Evolutionary conservation across 1,140 invertebrate genomes (phyloP).

Genomic region (Drosophila bipectinata): DNA sequence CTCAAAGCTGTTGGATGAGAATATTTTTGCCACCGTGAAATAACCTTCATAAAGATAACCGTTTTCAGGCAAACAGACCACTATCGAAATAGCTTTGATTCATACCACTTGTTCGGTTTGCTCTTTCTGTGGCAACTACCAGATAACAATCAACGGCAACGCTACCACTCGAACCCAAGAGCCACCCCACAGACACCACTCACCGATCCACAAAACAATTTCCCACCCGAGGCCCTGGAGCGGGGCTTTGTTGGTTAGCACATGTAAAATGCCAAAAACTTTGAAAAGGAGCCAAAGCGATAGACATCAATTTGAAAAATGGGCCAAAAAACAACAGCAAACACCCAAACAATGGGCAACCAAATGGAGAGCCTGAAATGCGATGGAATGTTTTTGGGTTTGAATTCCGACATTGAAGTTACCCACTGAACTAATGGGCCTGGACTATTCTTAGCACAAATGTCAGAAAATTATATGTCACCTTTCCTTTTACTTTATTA

Average conservation of each 20-base stretch:
- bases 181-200: constrained; percentile 6
- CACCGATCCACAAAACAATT: constrained; percentile 28
- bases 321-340: constrained; percentile 30
- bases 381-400: not conserved
- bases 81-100: constrained; percentile 47
- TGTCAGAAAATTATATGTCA: not conserved
- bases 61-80: constrained; percentile 26
- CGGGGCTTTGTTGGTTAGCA: constrained; percentile 61
- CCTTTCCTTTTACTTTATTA: not conserved
- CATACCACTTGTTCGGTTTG: constrained; percentile 39
- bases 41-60: constrained; percentile 14
- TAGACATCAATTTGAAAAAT: constrained; percentile 79
- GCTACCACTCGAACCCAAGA: constrained; percentile 31
- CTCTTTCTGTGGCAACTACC: constrained; percentile 29
- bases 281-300: constrained; percentile 72
- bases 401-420: constrained; percentile 2
- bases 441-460: not conserved
- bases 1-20: not conserved
- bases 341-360: constrained; percentile 30
- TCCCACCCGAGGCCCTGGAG: constrained; percentile 14
- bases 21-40: not conserved
- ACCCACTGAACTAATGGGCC: not conserved
- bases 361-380: constrained; percentile 10
- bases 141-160: constrained; percentile 44
- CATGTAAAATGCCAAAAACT: constrained; percentile 78